Percentiles rank a stretch among this genome's conserved stretches.
phyloP scores from a whole-genome alignment of 2,888 invertebrate species.

The Scaptomyza parva region DNA sequence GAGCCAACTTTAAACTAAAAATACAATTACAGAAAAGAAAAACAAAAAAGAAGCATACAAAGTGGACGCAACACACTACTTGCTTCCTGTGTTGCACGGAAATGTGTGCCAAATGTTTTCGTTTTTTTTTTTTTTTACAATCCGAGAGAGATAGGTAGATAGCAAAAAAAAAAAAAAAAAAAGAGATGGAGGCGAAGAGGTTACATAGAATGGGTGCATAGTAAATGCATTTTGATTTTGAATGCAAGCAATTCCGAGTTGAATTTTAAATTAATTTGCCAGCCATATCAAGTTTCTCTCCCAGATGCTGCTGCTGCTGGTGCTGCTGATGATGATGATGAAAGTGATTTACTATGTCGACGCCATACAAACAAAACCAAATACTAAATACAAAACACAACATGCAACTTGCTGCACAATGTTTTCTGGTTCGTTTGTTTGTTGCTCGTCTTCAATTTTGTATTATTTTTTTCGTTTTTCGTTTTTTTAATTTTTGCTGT shows the following conservation, averaged over 20 bases:
- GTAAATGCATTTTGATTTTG: conserved; percentile 28
- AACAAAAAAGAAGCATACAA: background rate
- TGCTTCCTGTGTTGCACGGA: conserved; percentile 66
- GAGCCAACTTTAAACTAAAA: conserved; percentile 39
- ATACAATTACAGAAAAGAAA: conserved; percentile 25
- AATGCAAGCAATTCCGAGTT: conserved; percentile 38
- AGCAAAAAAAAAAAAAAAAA: background rate
- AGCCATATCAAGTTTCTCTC: conserved; percentile 44
- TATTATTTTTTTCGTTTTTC: background rate
- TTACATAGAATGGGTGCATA: conserved; percentile 9
- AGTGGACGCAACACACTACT: conserved; percentile 26
- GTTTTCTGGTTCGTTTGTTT: conserved; percentile 38
- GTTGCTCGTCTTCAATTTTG: conserved; percentile 24
- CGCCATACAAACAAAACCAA: conserved; percentile 26
- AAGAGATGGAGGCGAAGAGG: background rate
- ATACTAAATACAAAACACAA: conserved; percentile 9
- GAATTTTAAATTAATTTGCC: conserved; percentile 46
- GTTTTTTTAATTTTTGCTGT: conserved; percentile 24
- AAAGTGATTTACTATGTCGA: conserved; percentile 73
- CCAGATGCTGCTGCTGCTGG: conserved; percentile 42
- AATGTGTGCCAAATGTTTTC: conserved; percentile 69
- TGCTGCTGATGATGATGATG: conserved; percentile 78
- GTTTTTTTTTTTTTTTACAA: conserved; percentile 11
- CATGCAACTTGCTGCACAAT: conserved; percentile 52
- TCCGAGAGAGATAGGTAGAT: background rate